Base-by-base conservation (phyloP, 1,140 invertebrate genomes). In the Heliconius hewitsoni region DNA sequence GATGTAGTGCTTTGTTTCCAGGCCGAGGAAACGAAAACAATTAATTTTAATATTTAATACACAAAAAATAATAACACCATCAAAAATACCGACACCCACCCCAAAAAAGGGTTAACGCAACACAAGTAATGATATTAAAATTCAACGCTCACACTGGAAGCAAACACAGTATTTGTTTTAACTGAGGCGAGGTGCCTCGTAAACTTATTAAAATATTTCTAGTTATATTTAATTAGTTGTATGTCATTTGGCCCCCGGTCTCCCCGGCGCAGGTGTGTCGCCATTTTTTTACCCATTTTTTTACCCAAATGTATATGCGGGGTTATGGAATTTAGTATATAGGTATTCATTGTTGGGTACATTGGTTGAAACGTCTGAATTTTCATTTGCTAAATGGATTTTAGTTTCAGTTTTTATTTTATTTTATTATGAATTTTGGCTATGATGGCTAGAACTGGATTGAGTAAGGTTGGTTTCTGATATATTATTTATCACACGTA, bases 141-240 rank as follows among this genome's bases (percentile, higher is more conserved):
- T 93, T 91, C 90, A 87, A 86, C 90, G 88, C 86, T 88, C 88
- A 90, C 87, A 87, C 84, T 82, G 86, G 84, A 87, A 83, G 85
- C 86, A 85, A 89, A 92, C 92, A 90, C 89, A 93, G 92, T 92
- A 92, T 93, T 93, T 93, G 90, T 89, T 93, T 93, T 90, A 89
- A 90, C 86, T 81, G 83, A 70, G 84, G 74, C 71, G 82, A 78
- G 83, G 86, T 81, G 83, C 85, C 87, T 87, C 91, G 84, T 93
- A 93, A 93, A 93, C 92, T 92, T 92, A 92, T 92, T 93, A 93
- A 93, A 93, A 93, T 93, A 93, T 92, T 92, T 91, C 90, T 85
- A 87, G 86, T 82, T 87, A 90, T 92, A 93, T 93, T 93, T 92
- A 92, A 91, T 92, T 93, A 92, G 88, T 88, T 86, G 84, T 85